Base-by-base conservation (phyloP, 2,888 invertebrate genomes). In the Acleris holmiana region DNA sequence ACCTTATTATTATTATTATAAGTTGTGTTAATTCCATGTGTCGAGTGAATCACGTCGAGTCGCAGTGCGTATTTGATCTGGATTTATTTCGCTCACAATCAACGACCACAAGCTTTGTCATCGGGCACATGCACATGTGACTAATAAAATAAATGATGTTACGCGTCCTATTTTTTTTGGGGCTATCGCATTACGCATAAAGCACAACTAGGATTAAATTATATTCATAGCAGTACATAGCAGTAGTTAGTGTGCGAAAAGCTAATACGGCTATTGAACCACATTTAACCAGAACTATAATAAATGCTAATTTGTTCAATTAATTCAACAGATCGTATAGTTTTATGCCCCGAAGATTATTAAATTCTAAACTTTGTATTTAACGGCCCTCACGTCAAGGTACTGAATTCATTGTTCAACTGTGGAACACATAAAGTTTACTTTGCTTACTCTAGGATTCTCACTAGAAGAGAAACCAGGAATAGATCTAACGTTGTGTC, bases 401-500 rank as follows among this genome's bases (percentile, higher is more conserved):
- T 35, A 44, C n/a, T 44, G 17, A n/a, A n/a, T 44, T 44, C n/a
- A 44, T 44, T 44, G 44, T 44, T 44, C 44, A 3, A n/a, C 35
- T 50, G 40, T 23, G 18, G 40, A 49, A 44, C 46, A 46, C 63
- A 51, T 65, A 64, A 46, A 64, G 35, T 60, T 50, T 60, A 60
- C 35, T 65, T 41, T 54, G 64, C 54, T 65, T 65, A 65, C 59
- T 47, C 44, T 59, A 49, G 54, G 41, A 48, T 59, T 41, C 29
- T 50, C 48, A 49, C 54, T 49, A 65, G 51, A 49, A 35, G 49
- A 44, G 59, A 65, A 59, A 65, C 65, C 49, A 60, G 50, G 35
- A 65, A 65, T 65, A 65, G 65, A 65, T 65, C 65, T 65, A 65
- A 65, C 65, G 65, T 55, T 65, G 49, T 59, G 59, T 60, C 65